A percentile compares a stretch with the other conserved stretches of the same genome.
phyloP scores from a whole-genome alignment of 2,113 vertebrate genomes.

The Pollimyrus isidori region DNA sequence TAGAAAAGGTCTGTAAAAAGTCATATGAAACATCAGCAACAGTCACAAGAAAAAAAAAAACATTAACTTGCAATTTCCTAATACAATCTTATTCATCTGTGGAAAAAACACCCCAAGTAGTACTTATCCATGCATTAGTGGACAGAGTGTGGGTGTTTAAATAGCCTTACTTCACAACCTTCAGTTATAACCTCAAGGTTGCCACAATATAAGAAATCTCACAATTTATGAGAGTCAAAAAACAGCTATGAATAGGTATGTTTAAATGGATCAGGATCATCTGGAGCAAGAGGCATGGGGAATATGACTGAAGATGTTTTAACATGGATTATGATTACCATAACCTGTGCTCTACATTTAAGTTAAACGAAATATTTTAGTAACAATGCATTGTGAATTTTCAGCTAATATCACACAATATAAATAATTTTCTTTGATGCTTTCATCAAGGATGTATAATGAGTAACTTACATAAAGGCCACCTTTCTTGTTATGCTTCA shows the following conservation, averaged over 20 bases:
- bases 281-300: background rate
- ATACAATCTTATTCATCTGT: background rate
- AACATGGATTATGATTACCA: background rate
- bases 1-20: background rate
- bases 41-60: background rate
- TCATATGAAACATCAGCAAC: background rate
- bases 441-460: slow-evolving; percentile 18
- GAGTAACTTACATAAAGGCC: slow-evolving; percentile 20
- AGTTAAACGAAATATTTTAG: background rate
- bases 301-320: background rate
- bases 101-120: background rate
- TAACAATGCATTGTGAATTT: background rate
- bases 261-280: background rate
- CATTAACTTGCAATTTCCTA: background rate
- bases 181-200: slow-evolving; percentile 5
- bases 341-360: background rate
- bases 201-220: background rate
- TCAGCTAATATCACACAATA: background rate
- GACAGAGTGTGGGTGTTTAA: slow-evolving; percentile 13
- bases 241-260: background rate
- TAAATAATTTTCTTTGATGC: background rate
- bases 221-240: background rate
- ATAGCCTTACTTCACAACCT: slow-evolving; percentile 9
- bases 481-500: slow-evolving; percentile 28
- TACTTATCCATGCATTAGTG: slow-evolving; percentile 5